phyloP scores from a whole-genome alignment of 2,113 vertebrate genomes.

The Picathartes gymnocephalus region DNA sequence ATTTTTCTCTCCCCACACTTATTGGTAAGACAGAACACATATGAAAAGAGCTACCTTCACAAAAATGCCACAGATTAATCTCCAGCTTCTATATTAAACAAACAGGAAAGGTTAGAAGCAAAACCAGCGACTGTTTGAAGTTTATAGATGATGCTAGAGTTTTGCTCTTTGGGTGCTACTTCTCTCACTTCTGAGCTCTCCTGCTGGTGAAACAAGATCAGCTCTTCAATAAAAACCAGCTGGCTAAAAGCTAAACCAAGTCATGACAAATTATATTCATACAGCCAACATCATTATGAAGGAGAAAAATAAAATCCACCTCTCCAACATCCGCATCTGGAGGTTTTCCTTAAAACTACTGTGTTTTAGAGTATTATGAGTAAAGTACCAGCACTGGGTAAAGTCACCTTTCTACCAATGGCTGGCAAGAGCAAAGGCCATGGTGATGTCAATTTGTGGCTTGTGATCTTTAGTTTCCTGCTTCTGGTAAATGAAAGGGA shows the following conservation, averaged over 20 bases:
- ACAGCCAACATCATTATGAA: background rate
- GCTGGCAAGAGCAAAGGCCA: background rate
- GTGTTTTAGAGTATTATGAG: background rate
- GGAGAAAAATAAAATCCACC: background rate
- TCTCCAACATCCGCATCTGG: background rate
- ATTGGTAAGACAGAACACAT: background rate
- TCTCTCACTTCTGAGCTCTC: constrained; percentile 14
- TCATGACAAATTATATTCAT: background rate
- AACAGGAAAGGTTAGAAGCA: background rate
- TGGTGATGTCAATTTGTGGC: background rate
- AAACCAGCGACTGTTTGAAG: background rate
- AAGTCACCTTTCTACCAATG: background rate
- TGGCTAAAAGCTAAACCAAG: background rate
- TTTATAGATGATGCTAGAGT: background rate
- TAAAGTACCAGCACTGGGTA: background rate
- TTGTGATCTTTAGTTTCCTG: background rate
- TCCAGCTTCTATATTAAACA: background rate
- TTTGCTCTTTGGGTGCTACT: constrained; percentile 23
- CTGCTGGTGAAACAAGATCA: constrained; percentile 20
- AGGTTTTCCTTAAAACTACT: background rate
- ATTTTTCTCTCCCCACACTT: constrained; percentile 17
- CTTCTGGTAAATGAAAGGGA: background rate
- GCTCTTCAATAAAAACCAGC: constrained; percentile 28
- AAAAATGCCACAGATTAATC: background rate
- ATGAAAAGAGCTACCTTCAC: background rate